Conservation (phyloP, 2,888 invertebrate species). For the Mesoligia furuncula region DNA sequence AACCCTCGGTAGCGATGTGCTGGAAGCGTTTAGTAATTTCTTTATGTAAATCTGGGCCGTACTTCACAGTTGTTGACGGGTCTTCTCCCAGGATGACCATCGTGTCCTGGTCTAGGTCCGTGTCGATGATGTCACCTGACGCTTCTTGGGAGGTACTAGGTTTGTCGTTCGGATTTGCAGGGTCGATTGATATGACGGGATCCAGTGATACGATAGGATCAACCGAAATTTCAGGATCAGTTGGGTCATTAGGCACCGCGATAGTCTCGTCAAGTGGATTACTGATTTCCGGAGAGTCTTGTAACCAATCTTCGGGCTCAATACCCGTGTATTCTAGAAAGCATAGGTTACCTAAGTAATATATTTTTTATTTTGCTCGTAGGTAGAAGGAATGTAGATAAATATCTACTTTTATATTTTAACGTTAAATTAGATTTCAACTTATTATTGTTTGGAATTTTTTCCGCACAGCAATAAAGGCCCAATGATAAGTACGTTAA, state of each 20-base stretch:
- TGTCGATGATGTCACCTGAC: neutral
- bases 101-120: too few species aligned
- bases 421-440: too few species aligned
- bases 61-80: conserved; percentile 3
- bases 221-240: neutral
- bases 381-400: too few species aligned
- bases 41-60: neutral
- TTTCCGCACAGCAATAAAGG: too few species aligned
- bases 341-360: too few species aligned
- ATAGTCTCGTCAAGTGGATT: neutral
- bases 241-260: neutral
- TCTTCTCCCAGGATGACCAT: conserved; percentile 3
- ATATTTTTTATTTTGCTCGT: too few species aligned
- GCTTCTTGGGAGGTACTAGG: neutral
- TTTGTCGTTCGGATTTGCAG: neutral
- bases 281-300: conserved; percentile 1
- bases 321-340: neutral
- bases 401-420: too few species aligned
- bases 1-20: conserved; percentile 5
- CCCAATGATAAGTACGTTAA: too few species aligned
- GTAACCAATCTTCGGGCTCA: conserved; percentile 7
- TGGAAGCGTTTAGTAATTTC: conserved; percentile 9
- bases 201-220: neutral
- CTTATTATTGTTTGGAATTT: too few species aligned
- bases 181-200: neutral